Evolutionary conservation across 1,140 invertebrate genomes (phyloP).

Genomic region (Portunus trituberculatus): DNA sequence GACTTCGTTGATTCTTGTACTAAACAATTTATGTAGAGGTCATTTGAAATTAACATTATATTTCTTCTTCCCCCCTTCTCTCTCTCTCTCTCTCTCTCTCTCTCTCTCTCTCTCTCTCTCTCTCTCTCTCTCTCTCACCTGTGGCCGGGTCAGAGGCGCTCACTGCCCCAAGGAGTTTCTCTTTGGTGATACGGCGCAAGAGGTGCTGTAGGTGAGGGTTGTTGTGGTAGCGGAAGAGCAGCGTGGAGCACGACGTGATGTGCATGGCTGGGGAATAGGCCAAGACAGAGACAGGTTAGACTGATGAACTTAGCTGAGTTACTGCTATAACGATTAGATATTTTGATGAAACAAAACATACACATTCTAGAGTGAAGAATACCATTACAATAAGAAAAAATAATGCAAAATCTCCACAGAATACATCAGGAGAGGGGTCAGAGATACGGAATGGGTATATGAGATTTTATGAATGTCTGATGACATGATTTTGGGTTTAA

Average conservation of each 20-base stretch:
- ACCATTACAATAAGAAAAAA: too few relatives aligned
- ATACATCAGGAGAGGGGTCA: too few relatives aligned
- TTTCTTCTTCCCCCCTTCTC: background rate
- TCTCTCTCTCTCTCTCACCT: conserved; percentile 61
- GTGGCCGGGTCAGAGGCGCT: conserved; percentile 72
- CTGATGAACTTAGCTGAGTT: background rate
- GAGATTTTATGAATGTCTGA: too few relatives aligned
- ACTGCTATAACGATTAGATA: too few relatives aligned
- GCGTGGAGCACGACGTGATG: conserved; percentile 39
- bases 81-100: conserved; percentile 16
- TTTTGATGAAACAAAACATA: too few relatives aligned
- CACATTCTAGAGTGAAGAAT: too few relatives aligned
- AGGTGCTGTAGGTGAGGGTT: conserved; percentile 61
- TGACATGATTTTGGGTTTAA: too few relatives aligned
- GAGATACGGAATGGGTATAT: too few relatives aligned
- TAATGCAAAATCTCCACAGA: too few relatives aligned
- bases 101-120: conserved; percentile 28
- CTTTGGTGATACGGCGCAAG: conserved; percentile 57
- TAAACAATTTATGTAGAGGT: too few relatives aligned
- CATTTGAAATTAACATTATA: too few relatives aligned
- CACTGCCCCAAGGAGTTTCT: conserved; percentile 65
- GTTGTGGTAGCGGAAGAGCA: conserved; percentile 70
- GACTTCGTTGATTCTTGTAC: too few relatives aligned
- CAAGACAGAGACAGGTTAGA: background rate
- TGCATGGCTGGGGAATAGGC: conserved; percentile 73